phyloP scores from a whole-genome alignment of 2,113 vertebrate species.

The Arvicanthis niloticus region DNA sequence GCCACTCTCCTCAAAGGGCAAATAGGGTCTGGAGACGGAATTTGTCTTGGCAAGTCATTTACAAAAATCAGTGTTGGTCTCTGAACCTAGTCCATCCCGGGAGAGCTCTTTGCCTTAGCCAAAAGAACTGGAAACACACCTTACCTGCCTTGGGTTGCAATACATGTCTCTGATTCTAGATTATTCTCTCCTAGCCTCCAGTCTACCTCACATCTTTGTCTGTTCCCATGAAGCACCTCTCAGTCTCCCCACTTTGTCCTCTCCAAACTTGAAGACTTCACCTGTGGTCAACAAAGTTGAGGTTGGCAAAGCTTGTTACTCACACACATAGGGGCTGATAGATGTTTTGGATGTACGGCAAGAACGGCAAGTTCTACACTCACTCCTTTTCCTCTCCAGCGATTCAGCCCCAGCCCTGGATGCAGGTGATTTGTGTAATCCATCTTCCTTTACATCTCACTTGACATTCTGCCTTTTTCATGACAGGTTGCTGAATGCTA shows the following conservation, averaged over 20 bases:
- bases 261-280: conserved; percentile 30
- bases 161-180: conserved; percentile 16
- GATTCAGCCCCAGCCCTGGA: conserved; percentile 34
- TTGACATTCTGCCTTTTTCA: conserved; percentile 81
- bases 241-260: not conserved
- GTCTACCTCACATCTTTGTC: not conserved
- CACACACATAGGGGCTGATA: not conserved
- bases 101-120: conserved; percentile 21
- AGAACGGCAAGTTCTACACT: conserved; percentile 59
- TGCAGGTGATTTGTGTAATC: conserved; percentile 74
- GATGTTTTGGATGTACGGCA: conserved; percentile 66
- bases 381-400: conserved; percentile 60
- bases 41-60: conserved; percentile 67
- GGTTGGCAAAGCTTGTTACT: conserved; percentile 24
- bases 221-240: not conserved
- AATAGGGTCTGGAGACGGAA: conserved; percentile 38
- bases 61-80: conserved; percentile 56
- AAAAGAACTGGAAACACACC: not conserved
- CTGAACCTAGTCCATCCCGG: conserved; percentile 24
- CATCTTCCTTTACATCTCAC: conserved; percentile 75
- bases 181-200: not conserved
- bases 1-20: conserved; percentile 25
- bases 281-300: not conserved
- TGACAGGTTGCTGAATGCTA: conserved; percentile 95
- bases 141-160: not conserved